phyloP scores from a whole-genome alignment of 2,797 vertebrate species.

The Pangasius macronema region DNA sequence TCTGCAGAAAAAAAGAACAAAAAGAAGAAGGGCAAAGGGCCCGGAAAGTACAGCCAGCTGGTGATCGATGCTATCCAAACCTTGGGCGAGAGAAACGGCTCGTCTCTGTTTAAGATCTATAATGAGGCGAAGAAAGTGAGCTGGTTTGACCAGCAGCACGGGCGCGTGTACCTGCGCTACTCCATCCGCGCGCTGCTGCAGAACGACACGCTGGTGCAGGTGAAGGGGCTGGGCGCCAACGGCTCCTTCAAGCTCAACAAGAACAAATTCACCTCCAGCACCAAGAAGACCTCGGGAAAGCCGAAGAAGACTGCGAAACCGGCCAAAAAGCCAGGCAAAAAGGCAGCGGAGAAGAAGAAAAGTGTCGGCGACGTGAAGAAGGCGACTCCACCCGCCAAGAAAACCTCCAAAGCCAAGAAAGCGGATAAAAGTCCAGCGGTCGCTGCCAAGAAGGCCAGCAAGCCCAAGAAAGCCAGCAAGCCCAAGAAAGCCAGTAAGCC shows the following conservation, averaged over 20 bases:
- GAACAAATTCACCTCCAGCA: constrained; percentile 76
- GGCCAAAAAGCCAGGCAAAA: constrained; percentile 51
- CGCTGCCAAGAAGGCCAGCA: constrained; percentile 62
- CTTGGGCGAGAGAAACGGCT: constrained; percentile 79
- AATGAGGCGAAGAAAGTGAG: constrained; percentile 80
- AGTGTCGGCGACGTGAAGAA: constrained; percentile 40
- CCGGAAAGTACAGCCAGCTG: constrained; percentile 82
- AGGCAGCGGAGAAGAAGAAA: constrained; percentile 57
- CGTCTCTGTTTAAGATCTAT: constrained; percentile 82
- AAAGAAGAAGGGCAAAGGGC: constrained; percentile 80
- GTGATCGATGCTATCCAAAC: constrained; percentile 81
- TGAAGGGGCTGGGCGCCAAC: constrained; percentile 84
- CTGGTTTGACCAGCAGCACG: constrained; percentile 87
- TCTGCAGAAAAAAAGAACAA: constrained; percentile 74
- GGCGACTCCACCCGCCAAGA: constrained; percentile 46
- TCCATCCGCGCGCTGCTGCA: constrained; percentile 83
- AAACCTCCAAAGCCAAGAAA: constrained; percentile 55
- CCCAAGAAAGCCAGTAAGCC: constrained; percentile 66
- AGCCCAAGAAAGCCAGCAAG: constrained; percentile 51
- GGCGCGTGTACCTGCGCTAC: constrained; percentile 83
- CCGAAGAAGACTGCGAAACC: constrained; percentile 29
- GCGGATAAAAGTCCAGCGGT: constrained; percentile 26
- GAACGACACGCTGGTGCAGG: constrained; percentile 84
- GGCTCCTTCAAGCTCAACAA: constrained; percentile 84
- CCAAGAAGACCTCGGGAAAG: constrained; percentile 54